Base-by-base conservation (phyloP, 2,113 vertebrate species). In the Paedocypris sp. region DNA sequence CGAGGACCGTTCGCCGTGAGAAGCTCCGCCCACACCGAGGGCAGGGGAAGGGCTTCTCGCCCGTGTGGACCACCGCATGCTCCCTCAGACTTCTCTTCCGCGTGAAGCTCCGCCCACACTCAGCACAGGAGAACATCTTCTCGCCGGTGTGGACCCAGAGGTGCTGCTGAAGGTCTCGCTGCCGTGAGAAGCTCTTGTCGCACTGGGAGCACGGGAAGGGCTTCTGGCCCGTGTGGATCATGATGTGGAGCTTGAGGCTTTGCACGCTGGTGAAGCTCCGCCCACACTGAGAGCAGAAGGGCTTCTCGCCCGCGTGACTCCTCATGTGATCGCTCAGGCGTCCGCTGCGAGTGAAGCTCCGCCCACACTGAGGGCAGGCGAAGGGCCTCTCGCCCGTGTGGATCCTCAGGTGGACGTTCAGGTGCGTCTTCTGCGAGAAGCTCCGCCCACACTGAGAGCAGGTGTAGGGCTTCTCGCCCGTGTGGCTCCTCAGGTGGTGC, bases 101-200 rank as follows among this genome's bases (percentile, higher is more conserved):
- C 5, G 46, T 49, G 46, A 49, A 49, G 26, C 46, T 29, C 25
- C 31, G 28, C 9, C 26, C 2, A 7, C 46, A 49, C 13, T 49
- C 25, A 11, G 46, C 8, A 9, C 46, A 49, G 8, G 12, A 18
- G 46, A 26, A 86, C 2, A 36, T 19, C 4, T 80, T 71, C 43
- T 86, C 84, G 0, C 84, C 83, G 0, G 82, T 85, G 71, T 86
- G 84, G n/a, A 68, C 77, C 16, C 80, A 80, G 10, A 81, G 75
- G 0, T 86, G 83, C 7, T 16, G 43, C 38, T 59, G 29, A 38
- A 28, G 25, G 26, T 26, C 29, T 4, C 15, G 5, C 1, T 59
- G 43, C 25, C 45, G 26, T n/a, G 5, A 16, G 53, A 57, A 57
- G 1, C 35, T 15, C 1, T 32, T 42, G 23, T 36, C 23, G 15